Conservation (phyloP, 2,888 invertebrate genomes). For the Ormyrus thymus region DNA sequence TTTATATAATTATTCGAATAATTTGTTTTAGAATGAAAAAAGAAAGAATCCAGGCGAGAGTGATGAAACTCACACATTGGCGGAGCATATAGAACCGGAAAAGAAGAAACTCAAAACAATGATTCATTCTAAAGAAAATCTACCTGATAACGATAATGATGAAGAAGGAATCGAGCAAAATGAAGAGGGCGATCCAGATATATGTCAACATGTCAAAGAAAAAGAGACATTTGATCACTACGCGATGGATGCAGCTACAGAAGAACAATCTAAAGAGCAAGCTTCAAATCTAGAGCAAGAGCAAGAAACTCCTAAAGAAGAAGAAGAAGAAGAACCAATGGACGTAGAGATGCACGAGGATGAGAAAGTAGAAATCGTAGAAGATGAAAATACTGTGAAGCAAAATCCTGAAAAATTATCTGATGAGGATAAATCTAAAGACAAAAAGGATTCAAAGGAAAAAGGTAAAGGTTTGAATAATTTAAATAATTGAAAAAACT, state of each 20-base stretch:
- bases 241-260: slow-evolving; percentile 85
- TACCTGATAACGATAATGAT: slow-evolving; percentile 75
- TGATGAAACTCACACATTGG: slow-evolving; percentile 84
- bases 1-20: too few species aligned
- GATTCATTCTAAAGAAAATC: slow-evolving; percentile 77
- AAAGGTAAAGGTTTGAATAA: slow-evolving; percentile 71
- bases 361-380: slow-evolving; percentile 77
- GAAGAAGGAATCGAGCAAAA: slow-evolving; percentile 60
- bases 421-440: slow-evolving; percentile 66
- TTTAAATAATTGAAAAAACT: not conserved
- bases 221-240: slow-evolving; percentile 85
- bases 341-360: slow-evolving; percentile 65
- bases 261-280: slow-evolving; percentile 87
- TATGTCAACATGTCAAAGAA: slow-evolving; percentile 90
- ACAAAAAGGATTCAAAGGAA: slow-evolving; percentile 67
- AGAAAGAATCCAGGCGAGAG: slow-evolving; percentile 85
- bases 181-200: slow-evolving; percentile 75
- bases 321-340: slow-evolving; percentile 73
- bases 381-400: slow-evolving; percentile 74
- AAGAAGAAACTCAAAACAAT: slow-evolving; percentile 80
- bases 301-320: slow-evolving; percentile 75
- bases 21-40: slow-evolving; percentile 70
- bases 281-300: slow-evolving; percentile 81
- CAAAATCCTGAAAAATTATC: slow-evolving; percentile 76
- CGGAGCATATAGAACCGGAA: slow-evolving; percentile 80